Percentiles rank a stretch among this genome's conserved stretches.
phyloP scores from a whole-genome alignment of 2,888 invertebrate species.

The Osmoderma eremita region DNA sequence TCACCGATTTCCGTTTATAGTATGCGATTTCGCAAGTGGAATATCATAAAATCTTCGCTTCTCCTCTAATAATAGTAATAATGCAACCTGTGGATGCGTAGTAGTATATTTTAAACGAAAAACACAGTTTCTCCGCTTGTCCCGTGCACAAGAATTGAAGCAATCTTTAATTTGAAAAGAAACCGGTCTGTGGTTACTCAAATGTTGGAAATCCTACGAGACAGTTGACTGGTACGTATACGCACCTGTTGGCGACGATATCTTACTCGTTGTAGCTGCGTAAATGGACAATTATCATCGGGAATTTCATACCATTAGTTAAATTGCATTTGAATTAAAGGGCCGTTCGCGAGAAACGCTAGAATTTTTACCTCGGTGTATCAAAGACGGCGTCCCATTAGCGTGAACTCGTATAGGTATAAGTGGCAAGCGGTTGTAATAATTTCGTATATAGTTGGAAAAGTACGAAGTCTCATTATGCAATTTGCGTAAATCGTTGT shows the following conservation, averaged over 20 bases:
- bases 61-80: conserved; percentile 24
- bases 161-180: conserved; percentile 30
- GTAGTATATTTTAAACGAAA: conserved; percentile 9
- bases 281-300: conserved; percentile 18
- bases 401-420: conserved; percentile 6
- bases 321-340: conserved; percentile 27
- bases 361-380: conserved; percentile 14
- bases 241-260: not conserved
- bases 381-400: conserved; percentile 21
- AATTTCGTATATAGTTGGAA: conserved; percentile 18
- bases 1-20: conserved; percentile 13
- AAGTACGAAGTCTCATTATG: conserved; percentile 1
- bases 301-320: conserved; percentile 23
- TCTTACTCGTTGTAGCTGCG: conserved; percentile 8
- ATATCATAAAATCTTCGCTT: conserved; percentile 11
- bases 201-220: conserved; percentile 8
- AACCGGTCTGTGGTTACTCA: conserved; percentile 28
- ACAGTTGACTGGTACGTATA: not conserved
- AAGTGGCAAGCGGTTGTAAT: not conserved
- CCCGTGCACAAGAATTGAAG: conserved; percentile 11
- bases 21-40: not conserved
- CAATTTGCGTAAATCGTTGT: conserved; percentile 15
- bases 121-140: conserved; percentile 10
- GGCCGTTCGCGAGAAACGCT: conserved; percentile 11
- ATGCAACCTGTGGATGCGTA: conserved; percentile 18